Base-by-base conservation (phyloP, 2,888 invertebrate genomes). In the Mechanitis messenoides region DNA sequence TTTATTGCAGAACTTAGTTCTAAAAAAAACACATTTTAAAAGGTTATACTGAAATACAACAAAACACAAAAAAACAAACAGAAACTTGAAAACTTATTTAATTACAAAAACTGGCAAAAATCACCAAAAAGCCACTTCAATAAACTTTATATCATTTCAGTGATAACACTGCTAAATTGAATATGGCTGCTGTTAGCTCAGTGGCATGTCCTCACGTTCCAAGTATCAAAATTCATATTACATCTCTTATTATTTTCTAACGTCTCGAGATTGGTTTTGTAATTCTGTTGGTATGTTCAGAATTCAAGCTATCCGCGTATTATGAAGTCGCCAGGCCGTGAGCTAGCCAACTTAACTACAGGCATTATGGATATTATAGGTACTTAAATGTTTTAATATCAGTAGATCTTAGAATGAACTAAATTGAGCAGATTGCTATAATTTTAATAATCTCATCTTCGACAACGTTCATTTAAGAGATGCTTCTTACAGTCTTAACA, bases 151-250 rank as follows among this genome's bases (percentile, higher is more conserved):
- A 69, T 77, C 74, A 47, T 3, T 42, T 46, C 57, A 60, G 59
- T 56, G 68, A 75, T 70, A 73, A 79, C 65, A 72, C 75, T 66
- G 66, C 74, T 53, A 77, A 78, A 77, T 78, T 73, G 63, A 78
- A 78, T 71, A 67, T 69, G 64, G 62, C 55, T 60, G 61, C 68
- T 63, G 58, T 64, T 70, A 66, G 64, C 46, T 57, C 66, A 57
- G 42, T 56, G 66, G 66, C 64, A 67, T 62, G 71, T 69, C 75
- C 72, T 70, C 68, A 66, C 65, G 62, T 72, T 67, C 65, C 64
- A 60, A 71, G 62, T 75, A 65, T 60, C 65, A 62, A 57, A 28
- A 72, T 72, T 72, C 72, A 68, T 69, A 67, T 68, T 61, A 60
- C 54, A 42, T 45, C 12, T 50, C 66, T 72, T 74, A 76, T 77